Evolutionary conservation across 2,888 invertebrate genomes (phyloP), one percentile per base, ranked within the genome.

Genomic region (Apamea sordens): DNA sequence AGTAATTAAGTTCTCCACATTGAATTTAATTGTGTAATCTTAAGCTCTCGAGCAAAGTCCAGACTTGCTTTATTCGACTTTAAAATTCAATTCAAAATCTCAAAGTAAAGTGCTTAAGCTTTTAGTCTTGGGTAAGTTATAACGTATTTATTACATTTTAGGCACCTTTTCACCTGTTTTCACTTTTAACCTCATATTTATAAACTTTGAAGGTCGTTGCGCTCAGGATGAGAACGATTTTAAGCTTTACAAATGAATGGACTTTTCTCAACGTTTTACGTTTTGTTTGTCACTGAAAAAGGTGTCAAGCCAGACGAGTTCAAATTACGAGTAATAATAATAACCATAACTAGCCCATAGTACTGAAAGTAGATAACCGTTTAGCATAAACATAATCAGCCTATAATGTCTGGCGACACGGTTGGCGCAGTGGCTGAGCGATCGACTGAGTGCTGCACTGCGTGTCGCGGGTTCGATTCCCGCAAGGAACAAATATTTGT

Each of bases 41-140:
- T 70, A 61, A 86, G 75, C 36, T 28, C 15, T 7, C 32, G 56
- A 83, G 61, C 56, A 10, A 73, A 65, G 61, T 79, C 73, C 80
- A 79, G 83, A 74, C 86, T 80, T 80, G 78, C 64, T 87, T 65
- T 82, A 83, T 83, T 72, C 67, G 64, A 77, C 76, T 89, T 89
- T 78, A 80, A 80, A 88, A 84, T 86, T 86, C 67, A 86, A 83
- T 86, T 86, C 77, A 67, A 61, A 80, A 78, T 75, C 78, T 84
- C 41, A 32, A 84, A 79, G 67, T 64, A 78, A 73, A 78, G 85
- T 84, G 47, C 78, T 77, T 74, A 77, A 83, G 78, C 74, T 76
- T 69, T 76, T 75, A 79, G 73, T 64, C 73, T 78, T 73, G 44
- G 63, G 13, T 41, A 82, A 82, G 67, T 88, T 85, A 65, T 79